Evolutionary conservation across 2,113 vertebrate species (phyloP).

Genomic region (Cottus gobio): DNA sequence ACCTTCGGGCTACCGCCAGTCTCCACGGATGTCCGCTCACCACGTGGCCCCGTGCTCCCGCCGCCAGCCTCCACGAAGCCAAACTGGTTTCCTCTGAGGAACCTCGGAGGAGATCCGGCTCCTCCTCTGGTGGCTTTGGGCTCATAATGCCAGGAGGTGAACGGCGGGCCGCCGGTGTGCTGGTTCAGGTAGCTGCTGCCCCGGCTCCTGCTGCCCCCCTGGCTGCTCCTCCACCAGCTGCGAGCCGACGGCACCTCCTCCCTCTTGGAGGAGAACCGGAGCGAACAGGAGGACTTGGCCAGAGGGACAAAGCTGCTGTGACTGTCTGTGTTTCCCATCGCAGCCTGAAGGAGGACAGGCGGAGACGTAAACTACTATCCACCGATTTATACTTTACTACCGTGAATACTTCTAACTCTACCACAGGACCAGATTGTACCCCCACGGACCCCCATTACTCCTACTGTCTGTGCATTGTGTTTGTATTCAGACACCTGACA

Average conservation of each 20-base stretch:
- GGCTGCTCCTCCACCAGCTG: conserved; percentile 83
- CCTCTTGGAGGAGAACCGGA: conserved; percentile 85
- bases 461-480: too few species aligned
- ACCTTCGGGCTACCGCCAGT: conserved; percentile 89
- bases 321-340: conserved; percentile 96
- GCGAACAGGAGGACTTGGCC: conserved; percentile 83
- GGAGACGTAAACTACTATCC: neutral
- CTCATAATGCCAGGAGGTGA: conserved; percentile 83
- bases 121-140: conserved; percentile 76
- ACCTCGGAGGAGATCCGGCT: conserved; percentile 54
- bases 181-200: conserved; percentile 85
- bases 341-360: conserved; percentile 75
- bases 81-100: conserved; percentile 57
- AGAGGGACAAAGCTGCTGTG: conserved; percentile 82
- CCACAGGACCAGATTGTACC: too few species aligned
- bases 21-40: conserved; percentile 74
- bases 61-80: conserved; percentile 47
- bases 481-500: too few species aligned
- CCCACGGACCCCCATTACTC: too few species aligned
- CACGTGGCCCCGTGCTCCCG: conserved; percentile 77
- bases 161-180: conserved; percentile 83
- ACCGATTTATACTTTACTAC: too few species aligned
- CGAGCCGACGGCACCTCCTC: conserved; percentile 83
- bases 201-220: conserved; percentile 76
- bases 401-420: too few species aligned